phyloP scores from a whole-genome alignment of 2,797 vertebrate species.

The Falco rusticolus region DNA sequence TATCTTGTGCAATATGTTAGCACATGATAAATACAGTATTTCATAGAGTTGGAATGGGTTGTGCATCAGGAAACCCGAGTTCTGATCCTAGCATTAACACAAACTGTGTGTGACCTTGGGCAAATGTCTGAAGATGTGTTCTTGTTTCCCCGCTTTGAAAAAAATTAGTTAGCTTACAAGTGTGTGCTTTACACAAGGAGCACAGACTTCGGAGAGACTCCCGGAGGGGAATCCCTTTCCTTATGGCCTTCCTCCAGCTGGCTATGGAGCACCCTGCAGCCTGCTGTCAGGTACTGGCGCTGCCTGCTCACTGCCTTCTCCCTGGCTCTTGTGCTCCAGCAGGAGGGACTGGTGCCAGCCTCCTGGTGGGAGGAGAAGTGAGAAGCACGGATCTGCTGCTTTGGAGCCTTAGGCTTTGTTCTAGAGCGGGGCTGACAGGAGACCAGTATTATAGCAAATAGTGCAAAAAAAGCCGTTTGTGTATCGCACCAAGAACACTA shows the following conservation, averaged over 20 bases:
- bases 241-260: constrained; percentile 25
- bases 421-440: neutral
- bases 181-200: neutral
- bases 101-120: neutral
- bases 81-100: neutral
- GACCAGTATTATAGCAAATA: neutral
- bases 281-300: constrained; percentile 3
- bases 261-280: neutral
- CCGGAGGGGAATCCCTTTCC: constrained; percentile 28
- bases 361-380: neutral
- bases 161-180: neutral
- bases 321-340: neutral
- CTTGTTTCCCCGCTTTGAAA: neutral
- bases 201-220: neutral
- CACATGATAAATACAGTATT: neutral
- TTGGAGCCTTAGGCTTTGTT: neutral
- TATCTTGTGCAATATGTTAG: neutral
- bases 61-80: neutral
- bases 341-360: neutral
- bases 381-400: neutral
- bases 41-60: neutral
- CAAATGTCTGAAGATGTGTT: neutral
- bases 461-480: neutral
- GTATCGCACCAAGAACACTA: neutral
- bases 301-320: neutral